phyloP scores from a whole-genome alignment of 2,113 vertebrate genomes.

The Ciconia boyciana region DNA sequence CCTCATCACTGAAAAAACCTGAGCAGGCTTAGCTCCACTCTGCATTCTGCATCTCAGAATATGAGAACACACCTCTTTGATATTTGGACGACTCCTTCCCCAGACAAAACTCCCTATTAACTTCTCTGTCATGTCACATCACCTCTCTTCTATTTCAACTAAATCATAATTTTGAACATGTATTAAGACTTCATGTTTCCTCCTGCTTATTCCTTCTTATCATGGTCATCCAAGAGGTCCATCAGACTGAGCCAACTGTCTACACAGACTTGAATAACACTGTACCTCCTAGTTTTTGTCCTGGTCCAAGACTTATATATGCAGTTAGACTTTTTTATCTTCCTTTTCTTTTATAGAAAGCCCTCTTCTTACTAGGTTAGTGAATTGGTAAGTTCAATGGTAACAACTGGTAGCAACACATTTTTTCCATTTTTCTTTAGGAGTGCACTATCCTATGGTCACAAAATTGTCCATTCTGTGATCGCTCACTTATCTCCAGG shows the following conservation, averaged over 20 bases:
- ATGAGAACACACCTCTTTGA: neutral
- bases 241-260: neutral
- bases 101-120: neutral
- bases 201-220: neutral
- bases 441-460: neutral
- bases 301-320: neutral
- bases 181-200: neutral
- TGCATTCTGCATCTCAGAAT: neutral
- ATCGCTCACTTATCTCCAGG: neutral
- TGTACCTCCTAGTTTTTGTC: neutral
- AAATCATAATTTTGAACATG: neutral
- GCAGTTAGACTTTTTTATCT: neutral
- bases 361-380: neutral
- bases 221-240: neutral
- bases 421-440: neutral
- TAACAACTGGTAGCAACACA: neutral
- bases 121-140: neutral
- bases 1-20: neutral
- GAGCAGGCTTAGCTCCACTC: neutral
- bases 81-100: neutral
- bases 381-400: neutral
- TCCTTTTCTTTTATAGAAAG: neutral
- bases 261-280: neutral
- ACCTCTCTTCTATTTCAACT: neutral
- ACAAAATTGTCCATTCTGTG: neutral